Percentiles rank a stretch among this genome's conserved stretches.
Evolutionary conservation across 2,888 invertebrate genomes (phyloP).

Genomic region (Toxonevra muliebris): DNA sequence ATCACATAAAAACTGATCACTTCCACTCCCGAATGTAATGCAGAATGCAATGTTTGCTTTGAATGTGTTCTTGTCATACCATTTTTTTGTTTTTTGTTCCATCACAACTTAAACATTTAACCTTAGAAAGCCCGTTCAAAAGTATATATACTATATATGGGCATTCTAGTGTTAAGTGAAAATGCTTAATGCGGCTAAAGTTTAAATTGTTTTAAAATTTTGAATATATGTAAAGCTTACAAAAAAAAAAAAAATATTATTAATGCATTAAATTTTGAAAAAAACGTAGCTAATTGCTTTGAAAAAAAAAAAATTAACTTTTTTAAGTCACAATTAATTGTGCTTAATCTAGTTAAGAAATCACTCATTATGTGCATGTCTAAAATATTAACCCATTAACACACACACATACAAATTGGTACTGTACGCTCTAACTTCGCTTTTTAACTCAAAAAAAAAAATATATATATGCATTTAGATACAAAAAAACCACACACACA

Average conservation of each 20-base stretch:
- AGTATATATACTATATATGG: too few relatives aligned
- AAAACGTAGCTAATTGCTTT: too few relatives aligned
- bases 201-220: too few relatives aligned
- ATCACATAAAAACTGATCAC: neutral
- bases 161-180: too few relatives aligned
- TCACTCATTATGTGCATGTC: neutral
- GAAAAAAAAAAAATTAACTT: too few relatives aligned
- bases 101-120: neutral
- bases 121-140: too few relatives aligned
- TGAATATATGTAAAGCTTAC: too few relatives aligned
- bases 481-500: conserved; percentile 18
- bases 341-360: neutral
- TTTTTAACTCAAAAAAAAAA: conserved; percentile 36
- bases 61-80: conserved; percentile 33
- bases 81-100: neutral
- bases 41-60: conserved; percentile 39
- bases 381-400: conserved; percentile 3
- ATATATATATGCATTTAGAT: neutral
- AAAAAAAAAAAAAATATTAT: too few relatives aligned
- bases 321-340: neutral
- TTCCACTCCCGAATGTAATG: conserved; percentile 7
- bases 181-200: too few relatives aligned
- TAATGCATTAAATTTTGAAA: too few relatives aligned
- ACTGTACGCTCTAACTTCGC: conserved; percentile 52
- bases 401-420: conserved; percentile 39